Conservation (phyloP, 1,140 invertebrate species). For the Polypedilum vanderplanki region DNA sequence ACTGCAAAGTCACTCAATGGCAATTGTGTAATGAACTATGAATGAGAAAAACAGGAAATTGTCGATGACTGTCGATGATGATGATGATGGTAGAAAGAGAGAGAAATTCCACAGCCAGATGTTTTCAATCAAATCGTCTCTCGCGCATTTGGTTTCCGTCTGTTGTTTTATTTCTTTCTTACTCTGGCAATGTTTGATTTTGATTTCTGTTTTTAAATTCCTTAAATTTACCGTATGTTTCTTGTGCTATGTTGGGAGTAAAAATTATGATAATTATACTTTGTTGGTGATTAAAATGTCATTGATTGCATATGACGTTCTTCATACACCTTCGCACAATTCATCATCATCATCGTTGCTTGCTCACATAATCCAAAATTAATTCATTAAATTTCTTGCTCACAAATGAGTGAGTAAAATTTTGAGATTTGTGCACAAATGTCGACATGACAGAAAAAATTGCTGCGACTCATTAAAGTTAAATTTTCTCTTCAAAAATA, state of each 20-base stretch:
- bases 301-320: background rate
- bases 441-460: background rate
- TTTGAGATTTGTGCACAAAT: background rate
- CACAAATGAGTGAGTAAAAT: background rate
- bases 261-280: slow-evolving; percentile 4
- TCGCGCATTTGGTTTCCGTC: background rate
- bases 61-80: background rate
- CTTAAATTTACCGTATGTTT: background rate
- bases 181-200: background rate
- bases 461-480: background rate
- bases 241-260: background rate
- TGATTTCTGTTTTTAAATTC: background rate
- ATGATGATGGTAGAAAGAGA: background rate
- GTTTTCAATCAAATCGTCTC: slow-evolving; percentile 24
- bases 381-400: slow-evolving; percentile 11
- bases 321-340: background rate
- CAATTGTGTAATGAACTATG: slow-evolving; percentile 26
- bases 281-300: background rate
- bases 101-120: slow-evolving; percentile 23
- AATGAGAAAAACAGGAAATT: slow-evolving; percentile 23
- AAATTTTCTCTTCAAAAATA: slow-evolving; percentile 13
- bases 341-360: background rate
- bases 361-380: background rate
- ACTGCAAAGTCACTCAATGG: slow-evolving; percentile 27
- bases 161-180: background rate